Percentiles rank a stretch among this genome's conserved stretches.
Conservation (phyloP, 2,797 vertebrate species). For the Gambelia wislizenii region DNA sequence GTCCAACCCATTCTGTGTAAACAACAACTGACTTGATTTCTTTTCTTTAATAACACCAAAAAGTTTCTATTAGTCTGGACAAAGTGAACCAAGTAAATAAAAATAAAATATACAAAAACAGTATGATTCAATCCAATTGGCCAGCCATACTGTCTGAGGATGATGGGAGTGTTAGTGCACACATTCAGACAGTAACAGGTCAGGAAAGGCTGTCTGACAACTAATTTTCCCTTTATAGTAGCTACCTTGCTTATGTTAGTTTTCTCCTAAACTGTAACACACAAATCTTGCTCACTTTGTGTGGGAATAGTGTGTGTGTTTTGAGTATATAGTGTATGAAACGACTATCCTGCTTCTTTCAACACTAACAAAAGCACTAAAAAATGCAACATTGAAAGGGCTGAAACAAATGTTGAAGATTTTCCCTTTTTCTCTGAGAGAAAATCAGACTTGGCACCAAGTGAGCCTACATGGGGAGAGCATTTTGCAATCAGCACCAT, state of each 20-base stretch:
- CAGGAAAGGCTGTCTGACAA: background rate
- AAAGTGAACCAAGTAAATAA: background rate
- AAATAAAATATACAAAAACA: background rate
- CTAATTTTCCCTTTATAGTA: no score
- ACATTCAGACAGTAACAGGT: background rate
- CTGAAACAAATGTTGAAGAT: no score
- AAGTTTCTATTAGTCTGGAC: background rate
- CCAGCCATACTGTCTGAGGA: background rate
- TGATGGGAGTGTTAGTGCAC: background rate
- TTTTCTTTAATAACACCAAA: background rate
- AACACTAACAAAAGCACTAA: no score
- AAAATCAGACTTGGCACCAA: no score
- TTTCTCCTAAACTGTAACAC: no score
- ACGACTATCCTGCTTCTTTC: no score
- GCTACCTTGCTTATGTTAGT: no score
- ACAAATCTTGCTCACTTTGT: no score
- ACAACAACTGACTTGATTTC: background rate
- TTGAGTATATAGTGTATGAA: background rate
- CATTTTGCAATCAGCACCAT: no score
- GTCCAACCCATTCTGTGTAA: background rate
- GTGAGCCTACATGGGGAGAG: no score
- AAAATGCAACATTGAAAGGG: no score
- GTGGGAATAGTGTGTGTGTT: background rate
- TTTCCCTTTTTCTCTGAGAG: no score
- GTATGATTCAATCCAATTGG: background rate